Evolutionary conservation across 2,888 invertebrate species (phyloP), one percentile per base, ranked within the genome.

Genomic region (Dynastes maya): DNA sequence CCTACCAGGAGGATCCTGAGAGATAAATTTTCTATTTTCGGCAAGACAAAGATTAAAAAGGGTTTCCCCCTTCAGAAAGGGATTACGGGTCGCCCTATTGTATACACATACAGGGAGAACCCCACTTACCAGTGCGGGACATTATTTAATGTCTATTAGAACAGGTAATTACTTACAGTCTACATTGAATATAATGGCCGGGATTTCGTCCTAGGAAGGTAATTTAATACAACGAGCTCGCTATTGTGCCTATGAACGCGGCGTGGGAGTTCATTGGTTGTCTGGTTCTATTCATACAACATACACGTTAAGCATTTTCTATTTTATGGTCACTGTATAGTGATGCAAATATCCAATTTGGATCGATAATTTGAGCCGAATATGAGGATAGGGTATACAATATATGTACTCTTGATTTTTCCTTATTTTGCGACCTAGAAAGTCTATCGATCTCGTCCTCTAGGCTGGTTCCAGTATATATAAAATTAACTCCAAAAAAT

Each of bases 71-170:
- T 49, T 65, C 37, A 40, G 45, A 37, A 64, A 45, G 45, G 67
- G 64, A 53, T 67, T 65, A 67, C 32, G 67, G 58, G 55, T 55
- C n/a, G 40, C 58, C 45, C 76, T 68, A 76, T 76, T 76, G 76
- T 67, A 49, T 37, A 76, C 58, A 67, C 67, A 32, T 32, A 65
- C 45, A 64, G 40, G n/a, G 67, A 40, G 58, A 58, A 72, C 58
- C 58, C n/a, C 58, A 58, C 72, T 72, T 29, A 40, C 40, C 22
- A 53, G 22, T 55, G 55, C 40, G 22, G 22, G 22, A 76, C 76
- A 76, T 76, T 76, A 76, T 76, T 76, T 76, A 76, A 67, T 76
- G 76, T 76, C 76, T 55, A 76, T 76, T 76, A 76, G 76, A 76
- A 64, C 65, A 76, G 55, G 65, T 76, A 76, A 76, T 76, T 65